Evolutionary conservation across 2,113 vertebrate genomes (phyloP).

Genomic region (western clawed frog (Xenopus tropicalis)): UCB_Xtro_10.0 CM004451.2:17915501-17916000

Average conservation of each 20-base stretch:
- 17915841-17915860: constrained; percentile 19
- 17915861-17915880: constrained; percentile 25
- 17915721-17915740: constrained; percentile 18
- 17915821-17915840: constrained; percentile 17
- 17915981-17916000: neutral
- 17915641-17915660: constrained; percentile 9
- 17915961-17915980: neutral
- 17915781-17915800: neutral
- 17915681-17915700: constrained; percentile 27
- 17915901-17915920: neutral
- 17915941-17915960: neutral
- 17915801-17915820: constrained; percentile 8
- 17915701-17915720: constrained; percentile 35
- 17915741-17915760: constrained; percentile 39
- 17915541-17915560: constrained; percentile 16
- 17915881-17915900: constrained; percentile 5
- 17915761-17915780: constrained; percentile 12
- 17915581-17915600: neutral
- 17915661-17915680: constrained; percentile 16
- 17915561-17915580: constrained; percentile 24
- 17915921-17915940: neutral
- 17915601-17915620: too few species aligned
- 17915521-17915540: constrained; percentile 26
- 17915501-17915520: neutral
- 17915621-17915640: neutral